A percentile compares a stretch with the other conserved stretches of the same genome.
phyloP scores from a whole-genome alignment of 2,797 vertebrate genomes.

The Limnodromus scolopaceus region DNA sequence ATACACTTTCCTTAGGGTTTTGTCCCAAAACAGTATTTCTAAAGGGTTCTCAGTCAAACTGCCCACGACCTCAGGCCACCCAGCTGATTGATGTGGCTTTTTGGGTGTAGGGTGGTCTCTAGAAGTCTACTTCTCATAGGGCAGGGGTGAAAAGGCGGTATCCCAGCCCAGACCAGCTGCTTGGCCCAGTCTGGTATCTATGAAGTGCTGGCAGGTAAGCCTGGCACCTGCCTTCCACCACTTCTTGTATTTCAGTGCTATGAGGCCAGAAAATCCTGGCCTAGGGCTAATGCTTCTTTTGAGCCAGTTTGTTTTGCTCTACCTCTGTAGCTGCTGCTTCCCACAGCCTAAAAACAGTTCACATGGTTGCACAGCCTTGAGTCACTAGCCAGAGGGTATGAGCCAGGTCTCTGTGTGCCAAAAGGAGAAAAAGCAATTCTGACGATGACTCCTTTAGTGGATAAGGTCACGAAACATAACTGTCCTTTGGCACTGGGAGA shows the following conservation, averaged over 20 bases:
- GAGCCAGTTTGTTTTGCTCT: not conserved
- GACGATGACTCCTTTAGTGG: not conserved
- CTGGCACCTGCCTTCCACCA: not conserved
- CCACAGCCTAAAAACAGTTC: not conserved
- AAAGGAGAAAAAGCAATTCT: constrained; percentile 7
- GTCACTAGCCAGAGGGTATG: not conserved
- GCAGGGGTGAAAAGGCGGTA: not conserved
- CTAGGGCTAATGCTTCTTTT: not conserved
- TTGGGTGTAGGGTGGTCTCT: not conserved
- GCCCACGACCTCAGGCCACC: not conserved
- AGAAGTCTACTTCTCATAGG: fast-evolving
- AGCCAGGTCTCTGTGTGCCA: not conserved
- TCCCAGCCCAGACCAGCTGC: not conserved
- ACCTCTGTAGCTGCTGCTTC: not conserved
- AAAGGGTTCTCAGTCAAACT: not conserved
- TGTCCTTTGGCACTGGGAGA: not conserved
- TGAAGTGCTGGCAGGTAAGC: not conserved
- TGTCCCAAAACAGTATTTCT: not conserved
- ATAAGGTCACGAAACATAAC: constrained; percentile 6
- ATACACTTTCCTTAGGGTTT: not conserved
- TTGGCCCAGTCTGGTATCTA: not conserved
- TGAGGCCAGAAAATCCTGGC: not conserved
- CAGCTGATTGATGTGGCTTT: fast-evolving
- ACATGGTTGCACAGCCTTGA: not conserved
- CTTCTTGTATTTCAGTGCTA: not conserved